Percentiles rank a stretch among this genome's conserved stretches.
Conservation (phyloP, 2,797 vertebrate species). For the Myiotriccus ornatus region DNA sequence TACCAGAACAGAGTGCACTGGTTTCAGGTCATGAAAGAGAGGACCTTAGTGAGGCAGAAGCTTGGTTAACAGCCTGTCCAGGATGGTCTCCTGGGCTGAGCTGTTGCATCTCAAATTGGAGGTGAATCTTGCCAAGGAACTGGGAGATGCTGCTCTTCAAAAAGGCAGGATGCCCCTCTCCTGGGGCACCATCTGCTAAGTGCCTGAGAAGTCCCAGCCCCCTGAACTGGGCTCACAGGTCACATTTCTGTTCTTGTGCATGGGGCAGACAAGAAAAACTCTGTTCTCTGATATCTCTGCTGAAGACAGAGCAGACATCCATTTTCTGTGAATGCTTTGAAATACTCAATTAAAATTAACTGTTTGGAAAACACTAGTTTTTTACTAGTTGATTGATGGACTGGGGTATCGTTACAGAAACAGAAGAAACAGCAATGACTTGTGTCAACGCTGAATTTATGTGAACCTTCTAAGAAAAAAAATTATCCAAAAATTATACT, state of each 20-base stretch:
- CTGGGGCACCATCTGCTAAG: not conserved
- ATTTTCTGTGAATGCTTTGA: slow-evolving; percentile 32
- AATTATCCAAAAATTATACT: slow-evolving; percentile 10
- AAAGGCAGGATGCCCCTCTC: not conserved
- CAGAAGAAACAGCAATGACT: not conserved
- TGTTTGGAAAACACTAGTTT: slow-evolving; percentile 54
- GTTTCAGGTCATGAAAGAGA: not conserved
- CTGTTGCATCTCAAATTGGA: not conserved
- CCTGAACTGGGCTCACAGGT: not conserved
- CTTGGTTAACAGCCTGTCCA: not conserved
- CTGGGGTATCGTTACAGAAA: not conserved
- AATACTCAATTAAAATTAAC: slow-evolving; percentile 58
- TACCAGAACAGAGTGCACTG: not conserved
- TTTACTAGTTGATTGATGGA: slow-evolving; percentile 42
- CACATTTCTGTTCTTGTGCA: not conserved
- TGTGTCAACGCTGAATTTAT: not conserved
- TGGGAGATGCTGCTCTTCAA: not conserved
- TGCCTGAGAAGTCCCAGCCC: not conserved
- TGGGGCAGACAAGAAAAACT: not conserved
- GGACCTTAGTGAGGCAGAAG: not conserved
- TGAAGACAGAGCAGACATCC: not conserved
- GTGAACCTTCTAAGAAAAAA: slow-evolving; percentile 15
- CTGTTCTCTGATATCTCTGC: not conserved
- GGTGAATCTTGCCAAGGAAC: not conserved
- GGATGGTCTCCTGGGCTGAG: not conserved